Percentiles rank a stretch among this genome's conserved stretches.
Conservation (phyloP, 2,113 vertebrate genomes). For the Spea multiplicata region DNA sequence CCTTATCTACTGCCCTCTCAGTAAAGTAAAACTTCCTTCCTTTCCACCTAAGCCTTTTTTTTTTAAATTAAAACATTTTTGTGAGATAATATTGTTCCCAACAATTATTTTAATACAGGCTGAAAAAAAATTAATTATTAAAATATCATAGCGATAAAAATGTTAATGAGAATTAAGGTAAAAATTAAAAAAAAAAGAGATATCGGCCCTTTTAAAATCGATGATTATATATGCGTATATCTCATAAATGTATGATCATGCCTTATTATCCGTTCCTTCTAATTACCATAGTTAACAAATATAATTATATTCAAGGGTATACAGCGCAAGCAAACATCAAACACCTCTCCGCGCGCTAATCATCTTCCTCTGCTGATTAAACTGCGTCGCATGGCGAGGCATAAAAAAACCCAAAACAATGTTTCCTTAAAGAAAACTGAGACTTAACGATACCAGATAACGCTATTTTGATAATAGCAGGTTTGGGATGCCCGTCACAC, state of each 20-base stretch:
- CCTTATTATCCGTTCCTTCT: slow-evolving; percentile 17
- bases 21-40: too few relatives aligned
- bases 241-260: slow-evolving; percentile 35
- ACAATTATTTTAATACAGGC: too few relatives aligned
- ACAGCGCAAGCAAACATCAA: slow-evolving; percentile 14
- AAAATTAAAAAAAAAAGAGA: neutral
- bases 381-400: neutral
- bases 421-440: slow-evolving; percentile 20
- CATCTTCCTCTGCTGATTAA: slow-evolving; percentile 22
- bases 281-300: slow-evolving; percentile 1
- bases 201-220: neutral
- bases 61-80: too few relatives aligned
- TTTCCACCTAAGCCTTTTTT: too few relatives aligned
- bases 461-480: slow-evolving; percentile 47
- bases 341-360: neutral
- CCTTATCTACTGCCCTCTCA: too few relatives aligned
- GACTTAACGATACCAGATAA: slow-evolving; percentile 45
- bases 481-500: slow-evolving; percentile 34
- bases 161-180: neutral
- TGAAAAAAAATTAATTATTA: too few relatives aligned
- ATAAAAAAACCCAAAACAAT: slow-evolving; percentile 19
- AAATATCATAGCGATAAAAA: neutral
- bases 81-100: too few relatives aligned
- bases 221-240: neutral
- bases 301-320: slow-evolving; percentile 39